Evolutionary conservation across 2,888 invertebrate species (phyloP).

Genomic region (Cordilura impudica): DNA sequence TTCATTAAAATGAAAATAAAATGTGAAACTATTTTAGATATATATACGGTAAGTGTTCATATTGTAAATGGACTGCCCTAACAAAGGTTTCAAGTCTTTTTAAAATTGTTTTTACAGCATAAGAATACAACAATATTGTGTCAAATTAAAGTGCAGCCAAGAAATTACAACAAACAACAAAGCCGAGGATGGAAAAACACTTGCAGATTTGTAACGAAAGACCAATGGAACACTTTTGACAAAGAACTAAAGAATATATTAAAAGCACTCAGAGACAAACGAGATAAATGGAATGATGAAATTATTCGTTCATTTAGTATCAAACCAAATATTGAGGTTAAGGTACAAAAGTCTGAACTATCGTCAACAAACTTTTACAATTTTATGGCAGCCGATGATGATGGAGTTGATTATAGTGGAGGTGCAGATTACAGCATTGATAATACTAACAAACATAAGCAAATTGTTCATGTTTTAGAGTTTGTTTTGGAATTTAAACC

Average conservation of each 20-base stretch:
- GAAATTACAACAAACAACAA: background rate
- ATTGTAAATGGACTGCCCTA: background rate
- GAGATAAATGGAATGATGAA: background rate
- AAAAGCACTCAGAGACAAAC: background rate
- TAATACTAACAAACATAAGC: background rate
- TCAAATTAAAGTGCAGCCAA: slow-evolving; percentile 29
- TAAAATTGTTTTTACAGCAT: slow-evolving; percentile 20
- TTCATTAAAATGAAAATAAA: slow-evolving; percentile 37
- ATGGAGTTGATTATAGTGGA: background rate
- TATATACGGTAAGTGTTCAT: slow-evolving; percentile 40
- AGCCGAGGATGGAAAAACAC: slow-evolving; percentile 4
- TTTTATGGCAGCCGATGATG: background rate
- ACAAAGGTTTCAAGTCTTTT: background rate
- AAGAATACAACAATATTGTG: slow-evolving; percentile 36
- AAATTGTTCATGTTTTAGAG: slow-evolving; percentile 19
- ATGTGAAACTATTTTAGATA: slow-evolving; percentile 47
- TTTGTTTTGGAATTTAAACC: slow-evolving; percentile 25
- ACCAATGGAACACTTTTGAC: slow-evolving; percentile 46
- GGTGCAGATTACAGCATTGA: background rate
- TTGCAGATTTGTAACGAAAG: slow-evolving; percentile 34
- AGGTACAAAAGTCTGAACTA: slow-evolving; percentile 38
- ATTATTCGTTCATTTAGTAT: slow-evolving; percentile 19
- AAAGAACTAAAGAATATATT: slow-evolving; percentile 21
- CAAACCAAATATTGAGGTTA: slow-evolving; percentile 34
- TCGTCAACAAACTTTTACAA: slow-evolving; percentile 8